Conservation (phyloP, 2,888 invertebrate genomes). For the Dolichomitus sp. region DNA sequence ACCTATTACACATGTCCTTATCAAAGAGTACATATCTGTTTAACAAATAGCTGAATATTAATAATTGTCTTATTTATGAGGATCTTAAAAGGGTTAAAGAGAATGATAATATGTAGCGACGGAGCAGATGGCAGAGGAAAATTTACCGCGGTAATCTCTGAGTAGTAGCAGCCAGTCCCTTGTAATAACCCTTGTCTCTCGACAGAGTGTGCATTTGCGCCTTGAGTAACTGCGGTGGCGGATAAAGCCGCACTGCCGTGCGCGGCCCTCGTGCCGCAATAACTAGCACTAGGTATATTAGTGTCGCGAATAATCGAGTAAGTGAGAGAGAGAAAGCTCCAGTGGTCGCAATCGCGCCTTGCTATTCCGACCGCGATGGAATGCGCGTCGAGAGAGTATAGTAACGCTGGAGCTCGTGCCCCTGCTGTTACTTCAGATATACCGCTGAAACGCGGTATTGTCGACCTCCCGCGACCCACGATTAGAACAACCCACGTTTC, state of each 20-base stretch:
- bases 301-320: conserved; percentile 66
- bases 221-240: conserved; percentile 64
- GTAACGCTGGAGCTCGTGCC: conserved; percentile 15
- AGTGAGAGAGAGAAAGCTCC: conserved; percentile 62
- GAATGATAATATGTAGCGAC: conserved; percentile 16
- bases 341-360: conserved; percentile 56
- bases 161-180: conserved; percentile 8
- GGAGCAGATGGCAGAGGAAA: conserved; percentile 11
- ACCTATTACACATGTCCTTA: not conserved
- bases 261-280: conserved; percentile 47
- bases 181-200: conserved; percentile 54
- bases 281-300: conserved; percentile 59
- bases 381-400: conserved; percentile 58
- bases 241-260: conserved; percentile 46
- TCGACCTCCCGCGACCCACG: conserved; percentile 59
- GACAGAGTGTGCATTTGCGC: conserved; percentile 34
- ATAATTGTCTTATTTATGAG: conserved; percentile 1
- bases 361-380: conserved; percentile 63
- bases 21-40: not conserved
- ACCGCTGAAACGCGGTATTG: conserved; percentile 53
- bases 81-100: conserved; percentile 1
- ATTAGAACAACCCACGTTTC: conserved; percentile 52
- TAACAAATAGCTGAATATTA: not conserved
- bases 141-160: conserved; percentile 32
- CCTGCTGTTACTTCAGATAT: conserved; percentile 44